Conservation (phyloP, 2,797 vertebrate genomes). For the Phrynocephalus guinanensis region DNA sequence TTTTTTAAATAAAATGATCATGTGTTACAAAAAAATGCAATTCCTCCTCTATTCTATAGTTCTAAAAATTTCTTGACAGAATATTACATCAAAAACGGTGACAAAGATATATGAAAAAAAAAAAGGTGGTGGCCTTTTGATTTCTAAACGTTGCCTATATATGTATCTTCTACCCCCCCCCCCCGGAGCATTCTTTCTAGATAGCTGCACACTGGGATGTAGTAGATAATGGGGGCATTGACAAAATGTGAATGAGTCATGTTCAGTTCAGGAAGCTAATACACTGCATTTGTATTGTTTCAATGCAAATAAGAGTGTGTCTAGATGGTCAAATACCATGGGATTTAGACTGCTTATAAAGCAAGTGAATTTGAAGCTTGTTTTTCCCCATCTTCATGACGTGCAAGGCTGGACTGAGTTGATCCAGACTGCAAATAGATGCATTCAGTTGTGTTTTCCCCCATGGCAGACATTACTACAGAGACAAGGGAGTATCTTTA, state of each 20-base stretch:
- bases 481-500: no score
- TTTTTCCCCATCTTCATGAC: no score
- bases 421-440: no score
- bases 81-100: background rate
- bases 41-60: background rate
- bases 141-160: background rate
- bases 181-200: slow-evolving; percentile 16
- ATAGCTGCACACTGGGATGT: slow-evolving; percentile 22
- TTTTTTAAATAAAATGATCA: slow-evolving; percentile 6
- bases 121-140: background rate
- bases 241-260: slow-evolving; percentile 46
- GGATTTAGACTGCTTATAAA: no score
- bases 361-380: no score
- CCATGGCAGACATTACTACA: no score
- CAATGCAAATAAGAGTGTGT: slow-evolving; percentile 25
- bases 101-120: slow-evolving; percentile 1
- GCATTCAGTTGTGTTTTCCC: no score
- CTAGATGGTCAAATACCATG: no score
- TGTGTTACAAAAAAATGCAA: background rate
- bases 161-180: background rate
- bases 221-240: background rate
- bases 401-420: no score
- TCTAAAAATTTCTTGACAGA: background rate
- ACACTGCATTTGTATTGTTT: slow-evolving; percentile 26
- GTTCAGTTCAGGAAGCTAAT: slow-evolving; percentile 25